Percentiles rank a stretch among this genome's conserved stretches.
These are phyloP conservation scores for Drosophila rellima DNA, from an alignment of 2,888 invertebrate species.

Conservation along the genomic window DNA sequence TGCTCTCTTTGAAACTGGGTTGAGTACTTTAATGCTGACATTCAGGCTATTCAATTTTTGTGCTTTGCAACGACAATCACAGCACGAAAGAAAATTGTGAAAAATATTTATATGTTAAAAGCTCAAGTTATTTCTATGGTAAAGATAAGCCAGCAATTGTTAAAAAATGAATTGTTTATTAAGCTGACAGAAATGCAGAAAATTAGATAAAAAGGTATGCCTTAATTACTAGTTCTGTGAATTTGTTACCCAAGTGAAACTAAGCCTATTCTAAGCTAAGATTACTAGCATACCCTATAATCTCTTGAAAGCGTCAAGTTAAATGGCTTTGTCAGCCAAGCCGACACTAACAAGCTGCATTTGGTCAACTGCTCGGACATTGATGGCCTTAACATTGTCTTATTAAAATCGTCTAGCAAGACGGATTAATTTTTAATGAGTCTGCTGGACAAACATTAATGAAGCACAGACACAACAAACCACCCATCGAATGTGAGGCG, in stretches of 20 bases:
- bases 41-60: constrained; percentile 19
- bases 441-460: constrained; percentile 63
- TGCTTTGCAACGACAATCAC: background rate
- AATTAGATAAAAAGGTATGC: background rate
- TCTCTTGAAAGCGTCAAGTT: constrained; percentile 3
- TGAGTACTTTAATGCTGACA: constrained; percentile 59
- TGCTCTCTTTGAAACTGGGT: constrained; percentile 37
- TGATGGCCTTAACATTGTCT: constrained; percentile 40
- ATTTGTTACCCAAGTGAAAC: constrained; percentile 6
- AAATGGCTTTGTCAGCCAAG: constrained; percentile 36
- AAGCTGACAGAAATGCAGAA: no score
- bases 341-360: constrained; percentile 68
- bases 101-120: background rate
- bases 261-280: constrained; percentile 5
- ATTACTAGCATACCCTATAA: background rate
- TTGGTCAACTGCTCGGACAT: constrained; percentile 35
- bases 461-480: constrained; percentile 58
- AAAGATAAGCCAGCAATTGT: background rate
- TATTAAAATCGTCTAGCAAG: constrained; percentile 57
- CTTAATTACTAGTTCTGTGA: background rate
- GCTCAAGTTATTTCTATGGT: background rate
- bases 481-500: constrained; percentile 41
- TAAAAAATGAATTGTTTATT: background rate
- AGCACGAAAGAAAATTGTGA: background rate
- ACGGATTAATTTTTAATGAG: constrained; percentile 79